Evolutionary conservation across 2,888 invertebrate genomes (phyloP), one percentile per base, ranked within the genome.

Genomic region (Hirtodrosophila confusa): DNA sequence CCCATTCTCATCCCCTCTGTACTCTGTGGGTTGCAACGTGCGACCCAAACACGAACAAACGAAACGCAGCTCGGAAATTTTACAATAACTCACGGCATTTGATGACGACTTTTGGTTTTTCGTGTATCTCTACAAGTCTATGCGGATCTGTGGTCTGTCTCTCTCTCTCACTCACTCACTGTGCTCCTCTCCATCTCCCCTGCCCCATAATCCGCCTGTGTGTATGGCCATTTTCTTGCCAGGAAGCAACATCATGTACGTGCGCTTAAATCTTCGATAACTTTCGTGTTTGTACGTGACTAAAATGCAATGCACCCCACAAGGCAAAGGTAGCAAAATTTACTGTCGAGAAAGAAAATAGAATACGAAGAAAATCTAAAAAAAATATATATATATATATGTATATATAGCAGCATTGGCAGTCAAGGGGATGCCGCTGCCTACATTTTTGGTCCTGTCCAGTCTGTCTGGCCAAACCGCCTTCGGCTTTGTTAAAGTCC

Each of bases 251-350:
- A 75, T 75, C 82, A 73, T 80, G 82, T 80, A 87, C 82, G 82
- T 83, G 82, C 82, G 85, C 78, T 83, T 83, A 83, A 83, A 83
- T 83, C 82, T 83, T 87, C 87, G 87, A 87, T 83, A 83, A 83
- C 82, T 83, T 82, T 83, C 65, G 70, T 73, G 70, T 67, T 78
- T 62, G 75, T 67, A 83, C 82, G 82, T 83, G 82, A 83, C 82
- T 83, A 85, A 83, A 83, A 83, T 83, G 82, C 86, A 70, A 78
- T 75, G 86, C 73, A 68, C 54, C 57, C 72, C 69, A 50, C 65
- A 57, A 60, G 40, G 53, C 27, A 44, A 55, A 73, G 62, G 53
- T 62, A 67, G 44, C 55, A 39, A 53, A 73, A 74, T 65, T 61
- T 69, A 48, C 65, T 56, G 12, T n/a, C 36, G 40, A 45, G 24